phyloP scores from a whole-genome alignment of 2,797 vertebrate species.

The Anabacerthia variegaticeps region DNA sequence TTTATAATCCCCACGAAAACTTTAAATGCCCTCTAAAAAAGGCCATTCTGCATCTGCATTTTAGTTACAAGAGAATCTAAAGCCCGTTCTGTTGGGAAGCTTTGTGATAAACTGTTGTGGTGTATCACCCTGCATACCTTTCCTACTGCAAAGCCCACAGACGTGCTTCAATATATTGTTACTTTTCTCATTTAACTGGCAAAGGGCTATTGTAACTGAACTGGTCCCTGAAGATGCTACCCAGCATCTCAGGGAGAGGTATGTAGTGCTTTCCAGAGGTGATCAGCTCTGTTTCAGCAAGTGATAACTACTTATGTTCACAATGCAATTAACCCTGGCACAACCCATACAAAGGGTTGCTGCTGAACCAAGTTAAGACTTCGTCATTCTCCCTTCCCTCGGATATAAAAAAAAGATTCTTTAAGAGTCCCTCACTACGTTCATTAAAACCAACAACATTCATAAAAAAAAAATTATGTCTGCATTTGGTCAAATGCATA shows the following conservation, averaged over 20 bases:
- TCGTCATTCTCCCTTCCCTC: not conserved
- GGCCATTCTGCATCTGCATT: not conserved
- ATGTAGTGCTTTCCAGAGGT: not conserved
- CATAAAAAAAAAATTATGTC: not conserved
- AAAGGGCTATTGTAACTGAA: not conserved
- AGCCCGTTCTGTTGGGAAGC: not conserved
- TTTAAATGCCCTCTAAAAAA: not conserved
- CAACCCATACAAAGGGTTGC: rapidly evolving
- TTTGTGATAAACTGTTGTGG: not conserved
- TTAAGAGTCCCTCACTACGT: not conserved
- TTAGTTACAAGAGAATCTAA: not conserved
- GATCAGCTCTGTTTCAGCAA: not conserved
- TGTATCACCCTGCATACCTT: not conserved
- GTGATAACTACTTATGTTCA: not conserved
- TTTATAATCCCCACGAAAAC: not conserved
- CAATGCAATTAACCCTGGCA: not conserved
- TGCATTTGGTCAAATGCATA: not conserved
- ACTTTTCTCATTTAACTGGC: not conserved
- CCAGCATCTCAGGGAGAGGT: not conserved
- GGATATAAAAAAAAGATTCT: not conserved
- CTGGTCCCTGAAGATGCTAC: not conserved
- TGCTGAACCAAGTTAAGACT: not conserved
- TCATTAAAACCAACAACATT: not conserved
- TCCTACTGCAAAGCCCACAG: not conserved
- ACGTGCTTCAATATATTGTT: not conserved